phyloP scores from a whole-genome alignment of 2,113 vertebrate species.

The Lophura nycthemera region DNA sequence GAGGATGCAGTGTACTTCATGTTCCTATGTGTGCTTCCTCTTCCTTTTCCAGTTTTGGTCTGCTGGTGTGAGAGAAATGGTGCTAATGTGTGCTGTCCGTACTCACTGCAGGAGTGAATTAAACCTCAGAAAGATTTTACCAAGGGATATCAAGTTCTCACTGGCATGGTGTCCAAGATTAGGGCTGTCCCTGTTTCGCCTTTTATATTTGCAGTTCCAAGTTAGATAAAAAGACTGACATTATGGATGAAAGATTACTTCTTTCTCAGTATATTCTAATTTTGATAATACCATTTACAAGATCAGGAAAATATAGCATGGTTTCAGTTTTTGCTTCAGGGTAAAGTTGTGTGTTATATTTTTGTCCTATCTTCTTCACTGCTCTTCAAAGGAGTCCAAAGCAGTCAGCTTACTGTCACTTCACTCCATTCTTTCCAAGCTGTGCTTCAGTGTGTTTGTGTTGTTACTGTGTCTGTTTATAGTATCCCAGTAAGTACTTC shows the following conservation, averaged over 20 bases:
- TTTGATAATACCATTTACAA: neutral
- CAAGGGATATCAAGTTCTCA: neutral
- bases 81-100: fast-evolving
- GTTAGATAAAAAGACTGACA: fast-evolving
- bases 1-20: neutral
- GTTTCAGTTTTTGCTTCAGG: neutral
- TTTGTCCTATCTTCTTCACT: neutral
- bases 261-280: neutral
- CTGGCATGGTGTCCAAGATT: neutral
- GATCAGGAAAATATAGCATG: neutral
- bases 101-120: neutral
- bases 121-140: neutral
- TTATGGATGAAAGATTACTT: neutral
- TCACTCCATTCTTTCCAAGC: neutral
- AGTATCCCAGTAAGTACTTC: neutral
- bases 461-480: neutral
- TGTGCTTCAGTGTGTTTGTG: neutral
- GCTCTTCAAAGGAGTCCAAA: neutral
- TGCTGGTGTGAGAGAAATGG: neutral
- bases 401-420: neutral
- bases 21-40: neutral
- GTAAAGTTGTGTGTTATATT: neutral
- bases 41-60: neutral
- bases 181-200: neutral
- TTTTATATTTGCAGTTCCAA: neutral